These are phyloP conservation scores for Tapera naevia DNA, from an alignment of 2,797 vertebrate species.

Conservation along the genomic window DNA sequence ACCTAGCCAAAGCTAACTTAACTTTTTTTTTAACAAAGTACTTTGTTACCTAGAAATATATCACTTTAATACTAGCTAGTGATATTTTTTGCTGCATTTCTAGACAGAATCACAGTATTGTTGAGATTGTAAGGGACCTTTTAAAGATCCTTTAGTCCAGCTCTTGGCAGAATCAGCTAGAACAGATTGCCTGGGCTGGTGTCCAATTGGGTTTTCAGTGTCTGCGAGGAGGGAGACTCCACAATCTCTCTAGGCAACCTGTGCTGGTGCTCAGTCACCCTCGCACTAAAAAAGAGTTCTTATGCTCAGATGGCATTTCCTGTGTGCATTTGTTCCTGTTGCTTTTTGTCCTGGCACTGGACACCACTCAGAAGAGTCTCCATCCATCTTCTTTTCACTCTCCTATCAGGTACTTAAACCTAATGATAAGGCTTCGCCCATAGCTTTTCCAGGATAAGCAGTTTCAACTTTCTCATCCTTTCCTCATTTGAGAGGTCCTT, in stretches of 20 bases:
- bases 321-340: background rate
- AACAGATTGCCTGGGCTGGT: background rate
- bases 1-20: background rate
- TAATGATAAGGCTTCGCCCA: background rate
- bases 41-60: background rate
- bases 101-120: background rate
- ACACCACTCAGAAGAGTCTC: background rate
- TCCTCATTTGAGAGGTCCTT: background rate
- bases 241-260: background rate
- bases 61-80: background rate
- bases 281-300: background rate
- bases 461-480: background rate
- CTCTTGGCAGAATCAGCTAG: background rate
- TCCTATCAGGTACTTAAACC: background rate
- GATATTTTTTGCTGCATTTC: background rate
- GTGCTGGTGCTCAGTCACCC: background rate
- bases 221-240: no score
- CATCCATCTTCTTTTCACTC: background rate
- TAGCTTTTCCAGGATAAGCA: background rate
- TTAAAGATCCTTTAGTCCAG: background rate
- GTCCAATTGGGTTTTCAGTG: background rate
- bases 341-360: background rate
- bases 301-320: background rate
- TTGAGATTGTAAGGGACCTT: background rate
- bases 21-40: background rate